Conservation (phyloP, 1,140 invertebrate genomes). For the Pararge aegeria region DNA sequence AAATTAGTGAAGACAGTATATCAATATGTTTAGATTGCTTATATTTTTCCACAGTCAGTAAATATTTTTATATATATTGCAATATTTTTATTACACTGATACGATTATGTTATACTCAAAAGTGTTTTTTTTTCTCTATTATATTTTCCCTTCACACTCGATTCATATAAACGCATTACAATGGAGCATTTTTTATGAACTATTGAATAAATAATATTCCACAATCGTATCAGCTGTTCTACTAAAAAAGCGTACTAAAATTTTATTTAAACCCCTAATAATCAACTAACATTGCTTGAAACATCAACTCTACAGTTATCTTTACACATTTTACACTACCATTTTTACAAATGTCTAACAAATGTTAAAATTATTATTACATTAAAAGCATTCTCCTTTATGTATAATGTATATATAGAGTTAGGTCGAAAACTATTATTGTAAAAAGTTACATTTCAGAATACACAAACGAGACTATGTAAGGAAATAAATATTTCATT, state of each 20-base stretch:
- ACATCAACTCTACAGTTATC: slow-evolving; percentile 38
- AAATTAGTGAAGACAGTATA: slow-evolving; percentile 35
- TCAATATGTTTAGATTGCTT: slow-evolving; percentile 56
- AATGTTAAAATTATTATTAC: slow-evolving; percentile 3
- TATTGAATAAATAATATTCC: too few species aligned
- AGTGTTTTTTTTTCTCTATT: too few species aligned
- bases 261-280: slow-evolving; percentile 33
- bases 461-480: too few species aligned
- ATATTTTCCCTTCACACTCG: too few species aligned
- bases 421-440: background rate
- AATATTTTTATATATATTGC: slow-evolving; percentile 19
- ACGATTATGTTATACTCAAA: slow-evolving; percentile 13
- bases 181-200: background rate
- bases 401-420: background rate
- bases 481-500: too few species aligned
- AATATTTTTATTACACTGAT: slow-evolving; percentile 13
- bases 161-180: too few species aligned
- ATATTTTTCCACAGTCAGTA: slow-evolving; percentile 32
- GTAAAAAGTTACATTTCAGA: background rate
- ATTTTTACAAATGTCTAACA: slow-evolving; percentile 25
- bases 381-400: background rate
- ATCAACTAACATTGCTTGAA: slow-evolving; percentile 51
- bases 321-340: slow-evolving; percentile 43
- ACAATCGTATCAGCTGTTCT: slow-evolving; percentile 21
- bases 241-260: slow-evolving; percentile 47